phyloP scores from a whole-genome alignment of 2,797 vertebrate species.

The Taenioides sp. region DNA sequence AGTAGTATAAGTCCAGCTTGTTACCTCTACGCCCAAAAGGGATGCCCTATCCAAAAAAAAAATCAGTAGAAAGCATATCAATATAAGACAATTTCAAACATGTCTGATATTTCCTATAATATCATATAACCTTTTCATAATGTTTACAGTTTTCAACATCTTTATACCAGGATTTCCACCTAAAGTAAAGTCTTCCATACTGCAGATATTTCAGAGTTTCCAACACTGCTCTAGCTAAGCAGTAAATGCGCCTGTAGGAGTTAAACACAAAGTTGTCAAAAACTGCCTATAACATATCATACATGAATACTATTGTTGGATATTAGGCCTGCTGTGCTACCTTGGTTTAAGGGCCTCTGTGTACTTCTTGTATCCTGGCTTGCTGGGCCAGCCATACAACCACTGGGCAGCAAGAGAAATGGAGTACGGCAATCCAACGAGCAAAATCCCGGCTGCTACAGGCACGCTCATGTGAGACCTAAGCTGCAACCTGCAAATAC shows the following conservation, averaged over 20 bases:
- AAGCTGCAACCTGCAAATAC: slow-evolving; percentile 58
- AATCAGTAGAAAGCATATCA: not conserved
- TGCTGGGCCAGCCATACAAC: slow-evolving; percentile 76
- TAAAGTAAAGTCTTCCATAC: slow-evolving; percentile 74
- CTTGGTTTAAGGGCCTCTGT: slow-evolving; percentile 77
- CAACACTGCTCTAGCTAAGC: slow-evolving; percentile 69
- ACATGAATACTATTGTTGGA: not conserved
- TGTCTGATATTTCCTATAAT: not conserved
- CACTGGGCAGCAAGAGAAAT: slow-evolving; percentile 72
- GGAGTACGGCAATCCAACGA: slow-evolving; percentile 72
- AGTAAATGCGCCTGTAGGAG: slow-evolving; percentile 67
- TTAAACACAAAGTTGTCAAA: not conserved
- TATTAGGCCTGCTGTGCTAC: slow-evolving; percentile 35
- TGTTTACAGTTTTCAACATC: slow-evolving; percentile 67
- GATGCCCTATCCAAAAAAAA: slow-evolving; percentile 57
- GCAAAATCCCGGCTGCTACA: slow-evolving; percentile 62
- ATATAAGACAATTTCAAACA: not conserved
- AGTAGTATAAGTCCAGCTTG: slow-evolving; percentile 78
- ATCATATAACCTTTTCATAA: slow-evolving; percentile 68
- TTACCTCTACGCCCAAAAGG: slow-evolving; percentile 73
- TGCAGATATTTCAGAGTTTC: slow-evolving; percentile 76
- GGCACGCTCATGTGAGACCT: slow-evolving; percentile 63
- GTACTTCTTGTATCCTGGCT: slow-evolving; percentile 77
- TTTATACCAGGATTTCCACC: slow-evolving; percentile 75
- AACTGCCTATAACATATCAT: not conserved